A percentile compares a stretch with the other conserved stretches of the same genome.
phyloP scores from a whole-genome alignment of 2,113 vertebrate genomes.

The Podiceps cristatus region DNA sequence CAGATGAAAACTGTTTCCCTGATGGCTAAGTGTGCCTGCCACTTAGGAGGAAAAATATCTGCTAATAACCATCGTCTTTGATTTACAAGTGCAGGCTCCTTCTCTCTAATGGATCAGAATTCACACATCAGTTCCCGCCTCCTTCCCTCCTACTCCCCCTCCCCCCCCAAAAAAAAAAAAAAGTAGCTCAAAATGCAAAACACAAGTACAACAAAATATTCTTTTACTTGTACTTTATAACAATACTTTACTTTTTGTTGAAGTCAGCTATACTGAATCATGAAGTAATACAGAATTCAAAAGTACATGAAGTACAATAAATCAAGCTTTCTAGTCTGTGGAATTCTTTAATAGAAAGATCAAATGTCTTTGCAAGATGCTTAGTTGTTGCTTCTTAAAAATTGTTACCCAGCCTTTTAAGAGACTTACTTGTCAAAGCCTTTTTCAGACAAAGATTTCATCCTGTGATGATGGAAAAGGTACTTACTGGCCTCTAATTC shows the following conservation, averaged over 20 bases:
- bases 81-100: neutral
- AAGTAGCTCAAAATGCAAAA: neutral
- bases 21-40: neutral
- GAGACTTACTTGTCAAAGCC: neutral
- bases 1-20: neutral
- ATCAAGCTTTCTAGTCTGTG: neutral
- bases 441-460: neutral
- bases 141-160: neutral
- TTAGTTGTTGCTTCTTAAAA: neutral
- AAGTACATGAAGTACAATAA: neutral
- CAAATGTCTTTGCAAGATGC: neutral
- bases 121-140: neutral
- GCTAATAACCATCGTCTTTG: neutral
- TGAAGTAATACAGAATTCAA: neutral
- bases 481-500: neutral
- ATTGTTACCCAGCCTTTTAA: neutral
- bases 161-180: neutral
- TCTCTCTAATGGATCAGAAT: neutral
- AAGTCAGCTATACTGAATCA: neutral
- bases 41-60: neutral
- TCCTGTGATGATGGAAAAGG: neutral
- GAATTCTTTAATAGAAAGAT: neutral
- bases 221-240: neutral
- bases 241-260: neutral
- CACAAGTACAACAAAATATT: neutral